phyloP scores from a whole-genome alignment of 2,113 vertebrate species.

The Spermophilus dauricus region DNA sequence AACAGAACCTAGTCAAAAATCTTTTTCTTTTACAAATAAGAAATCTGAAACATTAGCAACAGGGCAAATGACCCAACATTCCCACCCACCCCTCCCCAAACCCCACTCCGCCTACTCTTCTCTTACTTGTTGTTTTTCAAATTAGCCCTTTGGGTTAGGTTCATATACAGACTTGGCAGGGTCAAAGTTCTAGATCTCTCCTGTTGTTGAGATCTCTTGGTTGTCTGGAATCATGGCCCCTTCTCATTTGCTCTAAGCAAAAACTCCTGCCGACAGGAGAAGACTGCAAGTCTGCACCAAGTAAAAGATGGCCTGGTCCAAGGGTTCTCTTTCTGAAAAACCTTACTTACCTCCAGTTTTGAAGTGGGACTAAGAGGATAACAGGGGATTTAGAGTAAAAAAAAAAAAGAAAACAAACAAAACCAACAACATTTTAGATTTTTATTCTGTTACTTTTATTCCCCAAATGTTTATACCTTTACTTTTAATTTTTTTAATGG shows the following conservation, averaged over 20 bases:
- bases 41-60: background rate
- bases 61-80: background rate
- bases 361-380: background rate
- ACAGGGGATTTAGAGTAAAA: background rate
- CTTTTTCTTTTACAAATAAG: background rate
- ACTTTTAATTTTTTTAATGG: background rate
- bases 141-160: background rate
- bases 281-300: background rate
- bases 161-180: background rate
- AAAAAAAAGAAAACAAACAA: background rate
- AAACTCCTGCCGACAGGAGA: background rate
- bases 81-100: too few species aligned
- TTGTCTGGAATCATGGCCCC: background rate
- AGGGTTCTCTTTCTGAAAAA: background rate
- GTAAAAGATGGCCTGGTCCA: background rate
- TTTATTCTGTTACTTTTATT: background rate
- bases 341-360: background rate
- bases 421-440: background rate
- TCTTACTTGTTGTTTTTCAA: background rate
- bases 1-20: background rate
- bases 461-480: background rate
- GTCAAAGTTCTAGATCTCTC: background rate
- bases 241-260: background rate
- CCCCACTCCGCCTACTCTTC: background rate
- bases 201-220: background rate